Base-by-base conservation (phyloP, 2,888 invertebrate species). In the Drosophila planitibia region DNA sequence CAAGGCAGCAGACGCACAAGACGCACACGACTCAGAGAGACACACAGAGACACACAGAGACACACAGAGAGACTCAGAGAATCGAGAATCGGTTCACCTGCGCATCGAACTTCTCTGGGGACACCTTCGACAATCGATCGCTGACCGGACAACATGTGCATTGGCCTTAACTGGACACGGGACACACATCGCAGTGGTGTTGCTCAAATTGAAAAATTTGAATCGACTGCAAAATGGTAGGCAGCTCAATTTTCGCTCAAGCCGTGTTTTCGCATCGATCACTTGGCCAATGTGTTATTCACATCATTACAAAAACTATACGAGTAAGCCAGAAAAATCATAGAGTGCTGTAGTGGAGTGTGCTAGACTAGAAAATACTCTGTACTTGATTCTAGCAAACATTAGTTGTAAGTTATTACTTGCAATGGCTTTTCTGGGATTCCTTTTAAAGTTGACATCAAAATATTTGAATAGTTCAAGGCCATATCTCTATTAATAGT, bases 221-320 rank as follows among this genome's bases (percentile, higher is more conserved):
- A 90, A 89, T 86, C 74, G 74, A 79, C 81, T 65, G 70, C 73
- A 62, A 65, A 76, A 74, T 76, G 68, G 85, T 71, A 76, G 85
- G 74, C 61, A 65, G 55, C 81, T 47, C 47, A 65, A 76, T 82
- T 81, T 79, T 89, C 85, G 57, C 65, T 55, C 32, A 49, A 57
- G 10, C 64, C 80, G 19, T 90, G 88, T 90, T 80, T 80, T 90
- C 81, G 85, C 88, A 89, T 89, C 87, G 89, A 88, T 90, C 90
- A 89, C 59, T 41, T 69, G n/a, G 22, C n/a, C 39, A 12, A 44
- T 25, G 22, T 30, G n/a, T 22, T 28, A 28, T 28, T n/a, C 64
- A 25, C 30, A 16, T 32, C 14, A 9, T 57, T 16, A 0, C 3
- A 39, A 41, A 52, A 37, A 44, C 0, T 16, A 22, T 14, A 22